phyloP scores from a whole-genome alignment of 1,140 invertebrate genomes.

The Anastrepha ludens region DNA sequence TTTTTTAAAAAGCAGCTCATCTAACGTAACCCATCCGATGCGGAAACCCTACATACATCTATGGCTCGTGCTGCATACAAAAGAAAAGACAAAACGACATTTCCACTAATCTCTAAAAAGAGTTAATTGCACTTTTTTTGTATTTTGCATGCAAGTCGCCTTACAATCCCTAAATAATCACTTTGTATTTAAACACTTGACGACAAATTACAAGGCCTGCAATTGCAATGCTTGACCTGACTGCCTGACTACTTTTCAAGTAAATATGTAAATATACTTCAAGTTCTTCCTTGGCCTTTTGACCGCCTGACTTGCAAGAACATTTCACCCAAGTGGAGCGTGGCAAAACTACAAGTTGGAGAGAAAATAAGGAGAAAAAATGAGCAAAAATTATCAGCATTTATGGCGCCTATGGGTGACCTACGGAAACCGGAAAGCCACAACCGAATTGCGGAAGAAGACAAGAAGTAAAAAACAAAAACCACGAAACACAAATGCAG shows the following conservation, averaged over 20 bases:
- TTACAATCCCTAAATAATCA: background rate
- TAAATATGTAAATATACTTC: background rate
- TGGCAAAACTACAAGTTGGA: background rate
- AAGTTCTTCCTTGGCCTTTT: slow-evolving; percentile 17
- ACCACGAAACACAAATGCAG: background rate
- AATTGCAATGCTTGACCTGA: slow-evolving; percentile 1
- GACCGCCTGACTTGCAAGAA: no score
- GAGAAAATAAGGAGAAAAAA: background rate
- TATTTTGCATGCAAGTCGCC: no score
- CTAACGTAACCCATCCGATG: no score
- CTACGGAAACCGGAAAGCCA: slow-evolving; percentile 38
- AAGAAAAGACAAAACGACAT: no score
- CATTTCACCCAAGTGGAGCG: background rate
- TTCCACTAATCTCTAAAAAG: no score
- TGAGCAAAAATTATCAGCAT: background rate
- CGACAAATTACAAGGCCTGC: background rate
- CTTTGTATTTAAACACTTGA: slow-evolving; percentile 20
- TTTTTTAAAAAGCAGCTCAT: no score
- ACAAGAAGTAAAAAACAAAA: slow-evolving; percentile 21
- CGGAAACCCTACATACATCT: no score
- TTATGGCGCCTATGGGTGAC: slow-evolving; percentile 26
- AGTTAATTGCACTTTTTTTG: no score
- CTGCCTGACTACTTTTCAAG: slow-evolving; percentile 8
- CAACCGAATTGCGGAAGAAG: slow-evolving; percentile 41
- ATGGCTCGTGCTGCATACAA: no score